These are phyloP conservation scores for Verasper variegatus DNA, from an alignment of 2,113 vertebrate genomes.

Conservation along the genomic window DNA sequence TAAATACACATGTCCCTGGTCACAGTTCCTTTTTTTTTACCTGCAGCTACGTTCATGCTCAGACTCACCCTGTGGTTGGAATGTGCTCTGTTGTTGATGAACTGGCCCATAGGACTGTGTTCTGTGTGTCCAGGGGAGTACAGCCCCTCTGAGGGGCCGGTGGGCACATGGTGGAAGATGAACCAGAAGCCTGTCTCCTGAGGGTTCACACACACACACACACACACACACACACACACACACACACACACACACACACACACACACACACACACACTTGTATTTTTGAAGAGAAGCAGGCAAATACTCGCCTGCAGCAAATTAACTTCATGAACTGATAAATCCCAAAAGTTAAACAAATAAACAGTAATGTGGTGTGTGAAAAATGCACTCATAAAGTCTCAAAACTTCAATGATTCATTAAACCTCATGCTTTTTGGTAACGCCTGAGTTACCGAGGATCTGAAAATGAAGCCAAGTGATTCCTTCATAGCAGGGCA, in stretches of 20 bases:
- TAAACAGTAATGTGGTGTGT: neutral
- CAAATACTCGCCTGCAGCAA: neutral
- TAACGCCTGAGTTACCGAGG: too few species aligned
- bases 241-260: neutral
- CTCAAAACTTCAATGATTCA: neutral
- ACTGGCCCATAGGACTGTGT: constrained; percentile 91
- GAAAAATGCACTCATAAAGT: neutral
- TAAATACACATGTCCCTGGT: neutral
- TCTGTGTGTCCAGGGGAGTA: constrained; percentile 93
- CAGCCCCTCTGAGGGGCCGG: constrained; percentile 91
- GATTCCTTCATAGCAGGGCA: neutral
- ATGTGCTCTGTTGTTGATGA: constrained; percentile 95
- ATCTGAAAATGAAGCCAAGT: neutral
- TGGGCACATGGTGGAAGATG: constrained; percentile 95
- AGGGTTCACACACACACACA: constrained; percentile 41
- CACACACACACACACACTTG: too few species aligned
- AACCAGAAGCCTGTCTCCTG: constrained; percentile 99
- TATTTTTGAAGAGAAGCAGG: too few species aligned
- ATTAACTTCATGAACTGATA: neutral
- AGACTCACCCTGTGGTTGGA: constrained; percentile 95
- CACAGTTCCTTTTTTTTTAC: neutral
- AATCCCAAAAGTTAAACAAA: neutral
- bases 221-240: constrained; percentile 3
- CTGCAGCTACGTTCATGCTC: neutral
- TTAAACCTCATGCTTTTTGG: neutral